These are phyloP conservation scores for Drosophila prolongata DNA, from an alignment of 2,888 invertebrate genomes.

Conservation along the genomic window DNA sequence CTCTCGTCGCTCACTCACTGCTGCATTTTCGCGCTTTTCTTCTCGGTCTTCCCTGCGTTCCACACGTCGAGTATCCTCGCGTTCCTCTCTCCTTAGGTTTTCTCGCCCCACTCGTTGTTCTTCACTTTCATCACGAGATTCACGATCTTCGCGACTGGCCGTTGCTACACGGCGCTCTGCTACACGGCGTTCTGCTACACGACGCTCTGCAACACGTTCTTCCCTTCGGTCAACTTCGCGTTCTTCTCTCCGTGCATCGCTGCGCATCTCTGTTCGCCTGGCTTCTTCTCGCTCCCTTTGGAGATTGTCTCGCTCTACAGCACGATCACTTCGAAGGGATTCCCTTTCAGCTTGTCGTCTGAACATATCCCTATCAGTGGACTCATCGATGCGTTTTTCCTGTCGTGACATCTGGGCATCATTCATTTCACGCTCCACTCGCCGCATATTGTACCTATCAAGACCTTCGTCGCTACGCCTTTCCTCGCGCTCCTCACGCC, in stretches of 20 bases:
- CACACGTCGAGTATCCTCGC: background rate
- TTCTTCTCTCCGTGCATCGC: background rate
- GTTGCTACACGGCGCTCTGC: background rate
- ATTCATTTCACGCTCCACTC: background rate
- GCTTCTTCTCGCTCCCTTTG: background rate
- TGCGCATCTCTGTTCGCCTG: background rate
- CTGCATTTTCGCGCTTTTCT: background rate
- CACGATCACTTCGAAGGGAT: background rate
- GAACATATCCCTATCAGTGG: too few species aligned
- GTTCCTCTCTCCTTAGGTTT: conserved; percentile 6
- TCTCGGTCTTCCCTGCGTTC: conserved; percentile 5
- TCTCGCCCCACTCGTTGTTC: conserved; percentile 6
- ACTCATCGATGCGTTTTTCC: too few species aligned
- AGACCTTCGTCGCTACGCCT: background rate
- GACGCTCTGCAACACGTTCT: background rate
- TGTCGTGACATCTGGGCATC: too few species aligned
- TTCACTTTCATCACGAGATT: background rate
- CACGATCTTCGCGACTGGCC: background rate
- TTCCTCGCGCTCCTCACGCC: background rate
- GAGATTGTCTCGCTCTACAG: background rate
- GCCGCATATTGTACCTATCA: conserved; percentile 5
- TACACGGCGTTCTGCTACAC: background rate
- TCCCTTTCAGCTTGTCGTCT: background rate
- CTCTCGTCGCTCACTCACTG: conserved; percentile 5
- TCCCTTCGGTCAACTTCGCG: background rate